These are phyloP conservation scores for Drosophila algonquin DNA, from an alignment of 2,888 invertebrate species.

Conservation along the genomic window DNA sequence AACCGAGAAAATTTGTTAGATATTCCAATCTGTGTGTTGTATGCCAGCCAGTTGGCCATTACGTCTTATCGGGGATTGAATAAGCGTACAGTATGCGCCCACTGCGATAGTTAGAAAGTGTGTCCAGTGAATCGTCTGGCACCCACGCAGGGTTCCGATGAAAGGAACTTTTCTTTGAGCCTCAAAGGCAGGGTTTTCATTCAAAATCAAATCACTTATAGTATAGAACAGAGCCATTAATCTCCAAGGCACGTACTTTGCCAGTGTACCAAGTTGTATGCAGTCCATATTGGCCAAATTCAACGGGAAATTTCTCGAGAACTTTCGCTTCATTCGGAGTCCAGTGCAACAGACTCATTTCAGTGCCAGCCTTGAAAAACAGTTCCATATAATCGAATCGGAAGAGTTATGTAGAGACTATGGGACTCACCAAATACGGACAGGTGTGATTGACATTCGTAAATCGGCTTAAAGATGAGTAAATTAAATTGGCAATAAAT, in stretches of 20 bases:
- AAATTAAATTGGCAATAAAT: constrained; percentile 29
- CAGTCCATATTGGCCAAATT: constrained; percentile 39
- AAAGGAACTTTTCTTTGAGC: not conserved
- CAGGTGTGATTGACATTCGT: constrained; percentile 48
- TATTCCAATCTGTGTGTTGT: constrained; percentile 50
- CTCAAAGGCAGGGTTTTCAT: not conserved
- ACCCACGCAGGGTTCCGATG: not conserved
- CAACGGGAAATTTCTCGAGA: constrained; percentile 39
- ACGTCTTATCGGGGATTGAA: constrained; percentile 76
- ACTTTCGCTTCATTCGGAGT: constrained; percentile 10
- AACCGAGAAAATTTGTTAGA: constrained; percentile 61
- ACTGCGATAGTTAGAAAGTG: constrained; percentile 64
- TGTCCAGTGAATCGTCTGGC: constrained; percentile 21
- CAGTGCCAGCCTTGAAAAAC: constrained; percentile 15
- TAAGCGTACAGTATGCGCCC: constrained; percentile 47
- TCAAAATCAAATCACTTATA: not conserved
- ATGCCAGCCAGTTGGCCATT: constrained; percentile 64
- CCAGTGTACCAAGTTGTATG: constrained; percentile 27
- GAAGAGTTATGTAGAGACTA: not conserved
- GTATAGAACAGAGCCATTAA: constrained; percentile 25
- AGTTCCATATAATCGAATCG: not conserved
- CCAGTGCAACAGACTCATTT: not conserved
- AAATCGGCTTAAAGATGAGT: not conserved
- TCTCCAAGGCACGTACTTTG: not conserved
- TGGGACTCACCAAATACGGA: constrained; percentile 40